Evolutionary conservation across 2,113 vertebrate genomes (phyloP).

Genomic region (Pitta sordida): DNA sequence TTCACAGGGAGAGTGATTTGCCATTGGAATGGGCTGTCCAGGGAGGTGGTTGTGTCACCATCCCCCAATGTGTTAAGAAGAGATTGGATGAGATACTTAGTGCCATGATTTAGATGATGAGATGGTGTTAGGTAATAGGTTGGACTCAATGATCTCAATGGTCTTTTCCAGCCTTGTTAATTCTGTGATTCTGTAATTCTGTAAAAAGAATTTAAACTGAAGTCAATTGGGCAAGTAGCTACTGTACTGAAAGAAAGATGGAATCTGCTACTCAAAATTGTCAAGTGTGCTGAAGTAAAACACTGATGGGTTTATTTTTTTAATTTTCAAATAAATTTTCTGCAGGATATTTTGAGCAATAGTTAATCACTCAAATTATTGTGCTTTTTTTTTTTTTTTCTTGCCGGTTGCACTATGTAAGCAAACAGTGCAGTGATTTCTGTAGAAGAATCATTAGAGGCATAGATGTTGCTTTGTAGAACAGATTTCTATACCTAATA

Average conservation of each 20-base stretch:
- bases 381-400: neutral
- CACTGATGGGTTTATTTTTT: neutral
- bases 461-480: neutral
- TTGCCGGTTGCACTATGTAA: neutral
- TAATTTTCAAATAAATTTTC: neutral
- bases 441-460: neutral
- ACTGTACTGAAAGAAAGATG: neutral
- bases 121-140: no score
- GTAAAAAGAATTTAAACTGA: neutral
- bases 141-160: no score
- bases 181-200: no score
- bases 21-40: no score
- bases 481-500: neutral
- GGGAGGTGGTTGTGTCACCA: no score
- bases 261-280: neutral
- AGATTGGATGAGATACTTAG: no score
- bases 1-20: no score
- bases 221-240: neutral
- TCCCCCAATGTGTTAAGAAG: no score
- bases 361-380: neutral
- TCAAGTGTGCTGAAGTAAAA: neutral
- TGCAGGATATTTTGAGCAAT: neutral
- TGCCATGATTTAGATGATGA: no score
- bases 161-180: no score
- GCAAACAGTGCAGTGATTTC: neutral